Evolutionary conservation across 2,113 vertebrate species (phyloP).

Genomic region (Cyphotilapia sp.): DNA sequence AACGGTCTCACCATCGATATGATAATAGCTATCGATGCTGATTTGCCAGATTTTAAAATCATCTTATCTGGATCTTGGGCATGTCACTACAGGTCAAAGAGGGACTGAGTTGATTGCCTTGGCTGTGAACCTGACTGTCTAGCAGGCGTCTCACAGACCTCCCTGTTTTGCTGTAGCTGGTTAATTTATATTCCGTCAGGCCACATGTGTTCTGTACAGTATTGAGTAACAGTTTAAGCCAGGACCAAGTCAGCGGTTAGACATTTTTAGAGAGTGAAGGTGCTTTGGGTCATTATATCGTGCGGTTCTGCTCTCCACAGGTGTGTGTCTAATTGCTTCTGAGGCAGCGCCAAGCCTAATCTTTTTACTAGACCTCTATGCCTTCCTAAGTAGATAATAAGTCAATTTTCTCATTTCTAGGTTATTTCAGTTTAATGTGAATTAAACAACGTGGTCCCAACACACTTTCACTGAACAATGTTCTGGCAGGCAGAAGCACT

Average conservation of each 20-base stretch:
- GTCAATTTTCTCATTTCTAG: constrained; percentile 57
- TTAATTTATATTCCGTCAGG: constrained; percentile 22
- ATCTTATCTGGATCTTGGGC: not conserved
- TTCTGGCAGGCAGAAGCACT: constrained; percentile 38
- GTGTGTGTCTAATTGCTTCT: constrained; percentile 56
- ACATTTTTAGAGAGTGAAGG: constrained; percentile 2
- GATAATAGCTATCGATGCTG: constrained; percentile 28
- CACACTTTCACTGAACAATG: constrained; percentile 29
- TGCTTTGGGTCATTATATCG: constrained; percentile 35
- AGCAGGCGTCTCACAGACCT: constrained; percentile 15
- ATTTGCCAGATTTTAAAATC: constrained; percentile 41
- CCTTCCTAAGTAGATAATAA: constrained; percentile 60
- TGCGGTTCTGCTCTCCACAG: constrained; percentile 27
- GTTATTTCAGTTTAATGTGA: constrained; percentile 59
- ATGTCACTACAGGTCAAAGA: not conserved
- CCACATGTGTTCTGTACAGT: constrained; percentile 27
- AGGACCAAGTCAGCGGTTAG: constrained; percentile 27
- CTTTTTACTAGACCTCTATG: constrained; percentile 49
- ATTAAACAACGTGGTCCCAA: constrained; percentile 46
- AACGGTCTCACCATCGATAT: not conserved
- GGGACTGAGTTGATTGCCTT: not conserved
- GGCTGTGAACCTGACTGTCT: constrained; percentile 5
- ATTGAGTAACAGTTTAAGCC: constrained; percentile 9
- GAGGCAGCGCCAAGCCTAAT: constrained; percentile 50
- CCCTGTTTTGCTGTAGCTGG: constrained; percentile 20